Evolutionary conservation across 2,797 vertebrate genomes (phyloP), one percentile per base, ranked within the genome.

Genomic region (Heliangelus exortis): DNA sequence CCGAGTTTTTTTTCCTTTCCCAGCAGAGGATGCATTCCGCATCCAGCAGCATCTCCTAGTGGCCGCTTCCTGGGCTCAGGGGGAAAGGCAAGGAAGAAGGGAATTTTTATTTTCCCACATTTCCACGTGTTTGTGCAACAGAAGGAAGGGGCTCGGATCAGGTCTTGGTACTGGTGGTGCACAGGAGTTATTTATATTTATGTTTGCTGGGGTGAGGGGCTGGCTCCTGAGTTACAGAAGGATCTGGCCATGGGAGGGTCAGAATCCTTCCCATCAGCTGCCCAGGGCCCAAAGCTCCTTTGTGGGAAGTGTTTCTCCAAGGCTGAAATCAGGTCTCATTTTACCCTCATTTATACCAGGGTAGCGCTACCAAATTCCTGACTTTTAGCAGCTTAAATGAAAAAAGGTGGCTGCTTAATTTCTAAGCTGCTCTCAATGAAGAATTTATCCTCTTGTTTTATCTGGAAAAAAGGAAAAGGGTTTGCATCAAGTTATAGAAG

Each of bases 21-120:
- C 14, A 10, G 47, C 1, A 5, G 22, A 5, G 10, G 4, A 5
- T 4, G 81, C 9, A 93, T 97, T 96, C 79, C 4, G 20, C 11
- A 39, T 93, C 23, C 94, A 86, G 90, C 95, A 98, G 97, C 96
- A 91, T 55, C 97, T 77, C 92, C 97, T 97, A 93, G 97, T 84
- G 98, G 97, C 69, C 36, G 20, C 53, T 4, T 29, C 6, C 63
- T 17, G 22, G 62, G 58, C 51, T 72, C 79, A 3, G 15, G 1
- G 59, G 87, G 31, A 82, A 59, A 74, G 4, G 22, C 39, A 29
- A 16, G 5, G 1, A 66, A 7, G 2, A 1, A 18, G 12, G 16
- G 5, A 23, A 21, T 31, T 36, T 3, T 7, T 18, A 23, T 15
- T 79, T 79, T 58, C 58, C 22, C 73, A n/a, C 15, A 1, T 59